A percentile compares a stretch with the other conserved stretches of the same genome.
These are phyloP conservation scores for Actinernus sp. DNA, from an alignment of 92 coral and sea anemone species.

Conservation along the genomic window DNA sequence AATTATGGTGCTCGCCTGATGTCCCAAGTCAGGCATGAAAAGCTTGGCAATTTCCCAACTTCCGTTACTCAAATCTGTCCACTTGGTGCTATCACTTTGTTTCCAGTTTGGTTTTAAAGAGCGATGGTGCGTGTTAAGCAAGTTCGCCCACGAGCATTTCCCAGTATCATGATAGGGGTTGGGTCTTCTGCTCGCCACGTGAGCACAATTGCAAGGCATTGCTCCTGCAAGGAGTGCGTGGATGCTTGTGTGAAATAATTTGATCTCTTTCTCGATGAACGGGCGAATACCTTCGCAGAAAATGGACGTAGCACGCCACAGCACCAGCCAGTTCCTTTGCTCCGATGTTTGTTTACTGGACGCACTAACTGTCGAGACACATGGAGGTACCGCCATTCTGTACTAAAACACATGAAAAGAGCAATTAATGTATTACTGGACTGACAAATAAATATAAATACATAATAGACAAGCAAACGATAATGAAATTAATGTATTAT, in stretches of 20 bases:
- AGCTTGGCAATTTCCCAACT: slow-evolving; percentile 88
- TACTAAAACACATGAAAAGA: too few relatives aligned
- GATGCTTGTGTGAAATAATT: slow-evolving; percentile 38
- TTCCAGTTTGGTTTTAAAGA: slow-evolving; percentile 49
- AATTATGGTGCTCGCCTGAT: slow-evolving; percentile 26
- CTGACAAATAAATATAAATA: too few relatives aligned
- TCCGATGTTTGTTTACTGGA: too few relatives aligned
- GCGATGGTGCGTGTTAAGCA: slow-evolving; percentile 41
- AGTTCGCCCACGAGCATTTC: slow-evolving; percentile 72
- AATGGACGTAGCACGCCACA: slow-evolving; percentile 64
- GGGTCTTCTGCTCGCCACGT: slow-evolving; percentile 18
- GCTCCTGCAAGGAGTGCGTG: slow-evolving; percentile 26
- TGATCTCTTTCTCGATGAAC: slow-evolving; percentile 52
- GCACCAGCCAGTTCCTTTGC: slow-evolving; percentile 89
- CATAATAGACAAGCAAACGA: too few relatives aligned
- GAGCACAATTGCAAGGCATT: slow-evolving; percentile 56
- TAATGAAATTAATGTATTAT: too few relatives aligned
- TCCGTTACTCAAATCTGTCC: slow-evolving; percentile 74
- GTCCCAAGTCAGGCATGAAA: slow-evolving; percentile 82
- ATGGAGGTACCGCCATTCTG: too few relatives aligned
- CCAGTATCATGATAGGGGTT: slow-evolving; percentile 23
- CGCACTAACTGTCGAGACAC: too few relatives aligned
- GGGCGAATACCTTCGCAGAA: slow-evolving; percentile 68
- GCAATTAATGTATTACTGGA: too few relatives aligned
- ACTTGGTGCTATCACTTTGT: slow-evolving; percentile 67